Conservation (phyloP, 92 coral and sea anemone genomes). For the Bergia sp. region DNA sequence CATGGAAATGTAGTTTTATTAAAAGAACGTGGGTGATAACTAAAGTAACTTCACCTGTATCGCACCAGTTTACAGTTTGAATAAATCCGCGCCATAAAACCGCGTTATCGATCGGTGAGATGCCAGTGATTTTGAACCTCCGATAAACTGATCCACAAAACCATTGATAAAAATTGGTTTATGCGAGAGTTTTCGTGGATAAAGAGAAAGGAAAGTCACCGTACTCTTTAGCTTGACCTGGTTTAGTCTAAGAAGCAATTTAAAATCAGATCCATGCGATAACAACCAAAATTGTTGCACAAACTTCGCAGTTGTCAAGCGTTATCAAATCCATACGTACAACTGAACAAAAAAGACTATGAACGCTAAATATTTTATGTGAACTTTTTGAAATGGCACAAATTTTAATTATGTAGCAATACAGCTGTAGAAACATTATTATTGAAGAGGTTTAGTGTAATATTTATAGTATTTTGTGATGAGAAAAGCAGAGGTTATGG, state of each 20-base stretch:
- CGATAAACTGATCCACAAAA: conserved; percentile 39
- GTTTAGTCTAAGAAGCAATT: not conserved
- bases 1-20: not conserved
- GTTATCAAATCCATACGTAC: conserved; percentile 45
- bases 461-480: conserved; percentile 44
- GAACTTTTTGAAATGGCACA: conserved; percentile 86
- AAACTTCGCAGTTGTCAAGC: conserved; percentile 12
- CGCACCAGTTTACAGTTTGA: not conserved
- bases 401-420: conserved; percentile 90
- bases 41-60: conserved; percentile 17
- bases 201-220: not conserved
- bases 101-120: conserved; percentile 31
- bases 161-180: conserved; percentile 16
- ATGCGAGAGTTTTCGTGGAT: not conserved
- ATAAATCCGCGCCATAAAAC: conserved; percentile 20
- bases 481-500: conserved; percentile 27
- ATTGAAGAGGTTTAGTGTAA: conserved; percentile 45
- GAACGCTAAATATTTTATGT: conserved; percentile 88
- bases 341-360: conserved; percentile 75
- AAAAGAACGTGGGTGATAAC: not conserved
- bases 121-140: conserved; percentile 28
- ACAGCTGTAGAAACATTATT: conserved; percentile 57
- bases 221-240: not conserved
- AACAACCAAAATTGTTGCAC: conserved; percentile 12
- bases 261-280: not conserved